Conservation (phyloP, 1,140 invertebrate genomes). For the Apis florea region DNA sequence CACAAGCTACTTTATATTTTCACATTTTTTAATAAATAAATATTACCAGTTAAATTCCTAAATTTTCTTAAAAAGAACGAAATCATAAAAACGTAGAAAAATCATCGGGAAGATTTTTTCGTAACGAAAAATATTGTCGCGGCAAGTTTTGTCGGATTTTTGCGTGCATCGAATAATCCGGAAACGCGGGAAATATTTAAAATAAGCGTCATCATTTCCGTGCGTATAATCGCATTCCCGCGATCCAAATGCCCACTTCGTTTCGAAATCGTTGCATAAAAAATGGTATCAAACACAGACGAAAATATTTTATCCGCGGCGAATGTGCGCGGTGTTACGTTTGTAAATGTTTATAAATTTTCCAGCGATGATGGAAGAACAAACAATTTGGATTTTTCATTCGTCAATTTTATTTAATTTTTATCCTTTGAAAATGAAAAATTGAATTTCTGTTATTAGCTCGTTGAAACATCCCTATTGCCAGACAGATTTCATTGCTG, state of each 20-base stretch:
- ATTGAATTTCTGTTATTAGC: too few species aligned
- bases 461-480: too few species aligned
- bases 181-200: slow-evolving; percentile 15
- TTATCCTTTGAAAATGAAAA: too few species aligned
- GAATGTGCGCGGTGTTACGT: not conserved
- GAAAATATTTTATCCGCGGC: slow-evolving; percentile 18
- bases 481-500: too few species aligned
- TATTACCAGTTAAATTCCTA: not conserved
- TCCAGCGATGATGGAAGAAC: not conserved
- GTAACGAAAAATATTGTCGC: not conserved
- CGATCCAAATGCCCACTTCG: not conserved
- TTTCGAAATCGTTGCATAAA: slow-evolving; percentile 12
- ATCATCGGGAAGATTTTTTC: too few species aligned
- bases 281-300: slow-evolving; percentile 27
- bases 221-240: slow-evolving; percentile 16
- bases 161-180: too few species aligned
- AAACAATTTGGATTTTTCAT: not conserved
- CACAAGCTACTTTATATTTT: too few species aligned
- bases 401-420: not conserved
- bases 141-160: not conserved
- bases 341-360: slow-evolving; percentile 1
- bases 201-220: slow-evolving; percentile 6
- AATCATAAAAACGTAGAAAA: not conserved
- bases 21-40: too few species aligned
- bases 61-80: not conserved